Conservation (phyloP, 2,797 vertebrate genomes). For the Pseudochirops corinnae region DNA sequence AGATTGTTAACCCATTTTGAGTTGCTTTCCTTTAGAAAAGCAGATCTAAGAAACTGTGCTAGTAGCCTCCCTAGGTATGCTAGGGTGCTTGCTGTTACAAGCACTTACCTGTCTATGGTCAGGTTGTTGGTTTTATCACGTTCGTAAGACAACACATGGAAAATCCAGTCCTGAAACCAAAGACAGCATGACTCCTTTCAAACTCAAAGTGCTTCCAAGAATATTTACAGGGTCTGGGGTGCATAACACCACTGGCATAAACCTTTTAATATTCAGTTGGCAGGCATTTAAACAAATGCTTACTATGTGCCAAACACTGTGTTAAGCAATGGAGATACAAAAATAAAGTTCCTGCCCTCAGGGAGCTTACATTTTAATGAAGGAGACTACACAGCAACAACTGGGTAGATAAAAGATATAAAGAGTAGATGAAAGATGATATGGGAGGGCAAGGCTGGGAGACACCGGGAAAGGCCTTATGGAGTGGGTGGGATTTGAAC, state of each 20-base stretch:
- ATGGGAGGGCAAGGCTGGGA: not conserved
- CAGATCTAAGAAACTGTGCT: too few species aligned
- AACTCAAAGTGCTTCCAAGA: not conserved
- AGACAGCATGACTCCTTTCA: slow-evolving; percentile 18
- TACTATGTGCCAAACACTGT: too few species aligned
- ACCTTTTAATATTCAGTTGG: not conserved
- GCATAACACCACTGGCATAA: not conserved
- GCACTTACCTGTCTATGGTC: slow-evolving; percentile 87
- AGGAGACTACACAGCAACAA: not conserved
- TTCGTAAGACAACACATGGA: slow-evolving; percentile 88
- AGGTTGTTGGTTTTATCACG: slow-evolving; percentile 85
- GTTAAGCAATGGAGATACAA: not conserved
- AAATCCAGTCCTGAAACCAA: slow-evolving; percentile 88
- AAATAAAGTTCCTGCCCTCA: not conserved
- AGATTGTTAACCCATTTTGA: too few species aligned
- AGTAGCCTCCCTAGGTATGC: too few species aligned
- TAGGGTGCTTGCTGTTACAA: too few species aligned
- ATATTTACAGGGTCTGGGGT: not conserved
- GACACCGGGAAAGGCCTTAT: not conserved
- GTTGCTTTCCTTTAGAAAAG: too few species aligned
- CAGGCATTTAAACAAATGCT: not conserved
- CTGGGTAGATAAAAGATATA: not conserved
- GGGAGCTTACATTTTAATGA: not conserved
- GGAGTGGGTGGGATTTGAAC: not conserved
- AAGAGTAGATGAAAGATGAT: not conserved